Evolutionary conservation across 2,888 invertebrate genomes (phyloP), one percentile per base, ranked within the genome.

Genomic region (Leistus spinibarbis): DNA sequence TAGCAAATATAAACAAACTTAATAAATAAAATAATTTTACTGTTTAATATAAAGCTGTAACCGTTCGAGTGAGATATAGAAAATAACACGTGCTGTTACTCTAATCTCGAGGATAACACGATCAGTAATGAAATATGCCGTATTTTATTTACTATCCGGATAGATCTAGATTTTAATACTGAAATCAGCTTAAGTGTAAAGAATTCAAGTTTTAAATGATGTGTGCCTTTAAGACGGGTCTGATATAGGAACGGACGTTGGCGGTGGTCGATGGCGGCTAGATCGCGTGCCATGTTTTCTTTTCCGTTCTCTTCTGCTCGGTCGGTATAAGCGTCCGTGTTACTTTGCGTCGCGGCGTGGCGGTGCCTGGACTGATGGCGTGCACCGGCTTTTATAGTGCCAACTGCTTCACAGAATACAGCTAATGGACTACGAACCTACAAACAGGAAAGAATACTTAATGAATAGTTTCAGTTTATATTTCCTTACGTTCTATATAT

Each of bases 391-490:
- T 60, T 60, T 60, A 60, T 60, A 60, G 60, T 60, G 60, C 22
- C 19, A 57, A 56, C 71, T 23, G 62, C 54, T 54, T 20, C 54
- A 63, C 54, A 62, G 63, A 70, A 62, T 22, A 62, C 71, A 54
- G 71, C 60, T 70, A 70, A 70, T 70, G 70, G 70, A 70, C 70
- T 62, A 70, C 57, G 70, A 70, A 40, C 64, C 71, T 64, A 22
- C 53, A 27, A 64, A 63, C 54, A 54, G 71, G 71, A 71, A 71
- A 71, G 71, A 71, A 71, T 71, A 64, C 54, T 17, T 71, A 71
- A 71, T 71, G 71, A 71, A 71, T 71, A 64, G 64, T 71, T 71
- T 71, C 71, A 71, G 64, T 71, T 71, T 71, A 71, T 71, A 71
- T 71, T 71, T 71, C 71, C 71, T 71, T 13, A 67, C 54, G 54